phyloP scores from a whole-genome alignment of 2,888 invertebrate genomes.

The Drosophila stalkeri region DNA sequence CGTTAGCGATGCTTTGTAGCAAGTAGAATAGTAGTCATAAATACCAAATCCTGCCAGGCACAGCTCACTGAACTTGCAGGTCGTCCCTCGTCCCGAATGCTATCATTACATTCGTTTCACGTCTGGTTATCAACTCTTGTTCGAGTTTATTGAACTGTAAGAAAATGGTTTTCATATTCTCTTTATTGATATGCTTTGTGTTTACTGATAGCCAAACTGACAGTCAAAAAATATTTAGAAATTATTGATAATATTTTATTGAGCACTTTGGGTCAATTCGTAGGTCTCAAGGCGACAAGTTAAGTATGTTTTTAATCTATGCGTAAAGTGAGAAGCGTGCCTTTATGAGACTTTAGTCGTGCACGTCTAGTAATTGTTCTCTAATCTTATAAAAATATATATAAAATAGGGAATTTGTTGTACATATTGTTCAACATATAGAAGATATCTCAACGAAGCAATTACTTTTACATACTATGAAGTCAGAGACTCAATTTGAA shows the following conservation, averaged over 20 bases:
- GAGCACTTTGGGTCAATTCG: not conserved
- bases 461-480: no score
- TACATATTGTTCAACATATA: no score
- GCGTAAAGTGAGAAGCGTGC: no score
- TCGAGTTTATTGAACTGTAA: constrained; percentile 44
- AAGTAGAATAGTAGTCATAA: constrained; percentile 79
- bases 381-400: no score
- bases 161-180: constrained; percentile 2
- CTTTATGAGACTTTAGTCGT: no score
- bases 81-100: constrained; percentile 2
- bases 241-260: constrained; percentile 6
- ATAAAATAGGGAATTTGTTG: no score
- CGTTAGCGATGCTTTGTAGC: constrained; percentile 72
- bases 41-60: constrained; percentile 75
- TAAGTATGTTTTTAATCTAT: not conserved
- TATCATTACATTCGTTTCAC: not conserved
- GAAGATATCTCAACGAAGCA: no score
- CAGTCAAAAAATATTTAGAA: constrained; percentile 3
- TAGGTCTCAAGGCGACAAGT: not conserved
- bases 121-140: not conserved
- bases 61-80: constrained; percentile 24
- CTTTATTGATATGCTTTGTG: not conserved
- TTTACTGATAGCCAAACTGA: constrained; percentile 22
- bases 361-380: no score
- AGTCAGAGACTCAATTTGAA: no score